Evolutionary conservation across 2,888 invertebrate genomes (phyloP).

Genomic region (Drosophila nigricruria): DNA sequence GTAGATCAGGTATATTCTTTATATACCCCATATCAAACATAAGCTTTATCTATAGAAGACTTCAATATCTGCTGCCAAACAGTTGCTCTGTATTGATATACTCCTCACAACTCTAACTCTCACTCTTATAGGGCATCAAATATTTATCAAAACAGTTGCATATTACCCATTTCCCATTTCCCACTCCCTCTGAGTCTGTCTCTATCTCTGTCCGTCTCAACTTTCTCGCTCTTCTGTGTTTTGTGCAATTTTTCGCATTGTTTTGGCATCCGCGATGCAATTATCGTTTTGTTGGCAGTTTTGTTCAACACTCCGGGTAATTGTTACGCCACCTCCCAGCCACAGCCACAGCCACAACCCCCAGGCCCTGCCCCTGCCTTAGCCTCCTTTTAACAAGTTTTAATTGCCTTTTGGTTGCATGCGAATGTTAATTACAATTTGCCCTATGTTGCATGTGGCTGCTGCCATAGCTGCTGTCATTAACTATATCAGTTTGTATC

Average conservation of each 20-base stretch:
- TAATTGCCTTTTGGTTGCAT: conserved; percentile 39
- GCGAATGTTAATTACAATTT: conserved; percentile 30
- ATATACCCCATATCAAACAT: not conserved
- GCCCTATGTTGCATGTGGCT: conserved; percentile 35
- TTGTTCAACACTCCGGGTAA: conserved; percentile 51
- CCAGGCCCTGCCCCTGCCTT: not conserved
- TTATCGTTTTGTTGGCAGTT: conserved; percentile 62
- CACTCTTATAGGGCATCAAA: not conserved
- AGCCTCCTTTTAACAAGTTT: conserved; percentile 17
- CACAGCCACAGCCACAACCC: not conserved
- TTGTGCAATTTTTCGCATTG: conserved; percentile 70
- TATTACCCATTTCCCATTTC: not conserved
- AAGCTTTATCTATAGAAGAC: not conserved
- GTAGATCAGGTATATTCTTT: not conserved
- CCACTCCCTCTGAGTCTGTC: not conserved
- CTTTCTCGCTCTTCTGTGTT: conserved; percentile 41
- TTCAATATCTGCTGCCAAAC: not conserved
- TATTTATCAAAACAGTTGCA: conserved; percentile 18
- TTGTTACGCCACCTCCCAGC: conserved; percentile 22
- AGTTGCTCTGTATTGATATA: not conserved
- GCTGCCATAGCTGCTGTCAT: conserved; percentile 29
- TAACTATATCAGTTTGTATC: conserved; percentile 29
- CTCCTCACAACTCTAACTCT: not conserved
- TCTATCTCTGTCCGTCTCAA: not conserved
- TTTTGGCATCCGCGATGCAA: conserved; percentile 56